Base-by-base conservation (phyloP, 2,888 invertebrate genomes). In the Beris morrisii region DNA sequence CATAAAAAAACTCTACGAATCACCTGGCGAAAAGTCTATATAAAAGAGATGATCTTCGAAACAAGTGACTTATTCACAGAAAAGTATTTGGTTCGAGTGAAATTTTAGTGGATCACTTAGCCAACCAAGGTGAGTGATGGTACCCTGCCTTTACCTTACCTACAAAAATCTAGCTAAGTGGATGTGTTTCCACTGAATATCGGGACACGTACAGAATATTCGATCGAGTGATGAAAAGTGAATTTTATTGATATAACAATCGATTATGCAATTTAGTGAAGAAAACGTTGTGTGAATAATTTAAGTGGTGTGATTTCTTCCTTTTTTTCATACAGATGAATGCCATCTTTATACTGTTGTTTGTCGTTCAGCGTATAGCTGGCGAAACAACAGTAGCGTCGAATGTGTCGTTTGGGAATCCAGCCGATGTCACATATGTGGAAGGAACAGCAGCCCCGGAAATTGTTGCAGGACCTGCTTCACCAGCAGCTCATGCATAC, bases 341-440 rank as follows among this genome's bases (percentile, higher is more conserved):
- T 4, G 15, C 31, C 45, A 46, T 45, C 31, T 55, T 64, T 6
- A 15, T 53, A 13, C 44, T 64, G 45, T 44, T 64, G 11, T 54
- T 7, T 30, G 13, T 30, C 0, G 12, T 53, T 12, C 43, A 71
- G 74, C 52, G 70, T 72, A 43, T 73, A 73, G 28, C 46, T 28
- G 22, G 66, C 22, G 64, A 56, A 38, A 48, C 65, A 13, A 52
- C 30, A 30, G 69, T 70, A 4, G 59, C 68, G 22, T 77, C 82
- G n/a, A 74, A 76, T 53, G 77, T 82, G 75, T 81, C 82, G n/a
- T 83, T 79, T 72, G 73, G 78, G 44, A 84, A 81, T 77, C 84
- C 85, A 5, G 85, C 84, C 4, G 84, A 83, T 69, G 83, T 85
- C 9, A 84, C 82, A 22, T 84, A 84, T 72, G 74, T 83, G 22